phyloP scores from a whole-genome alignment of 2,888 invertebrate genomes.

The Oasisia sp. region DNA sequence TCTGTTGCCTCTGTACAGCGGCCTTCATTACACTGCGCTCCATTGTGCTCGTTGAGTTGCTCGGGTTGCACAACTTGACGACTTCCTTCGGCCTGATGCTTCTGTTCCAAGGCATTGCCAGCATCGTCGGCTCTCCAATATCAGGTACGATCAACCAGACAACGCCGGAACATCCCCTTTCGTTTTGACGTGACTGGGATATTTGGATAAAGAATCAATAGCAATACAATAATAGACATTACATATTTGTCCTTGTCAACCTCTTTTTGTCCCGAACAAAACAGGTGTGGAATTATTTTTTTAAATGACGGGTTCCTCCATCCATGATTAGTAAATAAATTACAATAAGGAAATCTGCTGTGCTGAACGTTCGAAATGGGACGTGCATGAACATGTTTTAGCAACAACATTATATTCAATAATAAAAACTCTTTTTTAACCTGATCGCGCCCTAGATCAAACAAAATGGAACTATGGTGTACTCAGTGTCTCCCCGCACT shows the following conservation, averaged over 20 bases:
- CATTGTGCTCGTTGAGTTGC: slow-evolving; percentile 68
- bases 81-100: slow-evolving; percentile 69
- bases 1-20: slow-evolving; percentile 62
- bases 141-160: slow-evolving; percentile 34
- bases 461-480: neutral
- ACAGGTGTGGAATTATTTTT: no score
- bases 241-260: no score
- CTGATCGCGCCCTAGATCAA: neutral
- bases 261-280: no score
- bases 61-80: slow-evolving; percentile 68
- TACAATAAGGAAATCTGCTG: no score
- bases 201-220: neutral
- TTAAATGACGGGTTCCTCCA: no score
- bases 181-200: neutral
- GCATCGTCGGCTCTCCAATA: slow-evolving; percentile 41
- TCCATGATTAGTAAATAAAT: no score
- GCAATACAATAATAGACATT: neutral
- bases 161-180: neutral
- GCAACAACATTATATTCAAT: no score
- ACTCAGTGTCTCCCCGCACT: neutral
- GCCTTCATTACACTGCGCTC: slow-evolving; percentile 91
- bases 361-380: no score
- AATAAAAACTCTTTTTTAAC: neutral
- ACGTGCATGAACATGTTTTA: no score
- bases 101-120: slow-evolving; percentile 62